These are phyloP conservation scores for Pogona vitticeps DNA, from an alignment of 2,113 vertebrate species.

Conservation along the genomic window DNA sequence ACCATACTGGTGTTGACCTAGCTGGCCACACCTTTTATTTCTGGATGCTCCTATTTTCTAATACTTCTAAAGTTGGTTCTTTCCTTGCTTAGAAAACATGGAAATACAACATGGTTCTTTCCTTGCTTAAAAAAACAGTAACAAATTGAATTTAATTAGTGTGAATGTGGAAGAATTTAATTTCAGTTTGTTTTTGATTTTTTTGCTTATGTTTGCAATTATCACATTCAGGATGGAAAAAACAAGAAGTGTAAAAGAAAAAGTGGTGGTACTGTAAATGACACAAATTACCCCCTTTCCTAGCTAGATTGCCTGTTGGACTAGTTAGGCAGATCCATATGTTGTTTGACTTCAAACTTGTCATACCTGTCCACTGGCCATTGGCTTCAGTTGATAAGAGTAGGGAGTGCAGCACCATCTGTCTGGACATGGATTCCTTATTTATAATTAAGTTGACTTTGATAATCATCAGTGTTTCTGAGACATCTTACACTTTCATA, in stretches of 20 bases:
- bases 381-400: background rate
- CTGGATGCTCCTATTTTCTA: no score
- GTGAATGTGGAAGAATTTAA: no score
- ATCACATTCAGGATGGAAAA: no score
- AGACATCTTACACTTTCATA: background rate
- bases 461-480: background rate
- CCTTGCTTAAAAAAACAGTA: no score
- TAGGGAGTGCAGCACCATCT: background rate
- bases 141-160: no score
- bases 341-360: background rate
- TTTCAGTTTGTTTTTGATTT: no score
- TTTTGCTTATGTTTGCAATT: background rate
- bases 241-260: background rate
- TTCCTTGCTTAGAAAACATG: no score
- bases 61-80: no score
- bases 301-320: background rate
- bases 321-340: background rate
- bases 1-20: no score
- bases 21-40: no score
- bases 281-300: background rate
- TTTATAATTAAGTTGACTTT: background rate
- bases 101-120: no score
- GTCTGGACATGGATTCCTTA: background rate
- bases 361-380: no score
- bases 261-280: background rate